Evolutionary conservation across 1,140 invertebrate species (phyloP).

Genomic region (Semibalanus balanoides): DNA sequence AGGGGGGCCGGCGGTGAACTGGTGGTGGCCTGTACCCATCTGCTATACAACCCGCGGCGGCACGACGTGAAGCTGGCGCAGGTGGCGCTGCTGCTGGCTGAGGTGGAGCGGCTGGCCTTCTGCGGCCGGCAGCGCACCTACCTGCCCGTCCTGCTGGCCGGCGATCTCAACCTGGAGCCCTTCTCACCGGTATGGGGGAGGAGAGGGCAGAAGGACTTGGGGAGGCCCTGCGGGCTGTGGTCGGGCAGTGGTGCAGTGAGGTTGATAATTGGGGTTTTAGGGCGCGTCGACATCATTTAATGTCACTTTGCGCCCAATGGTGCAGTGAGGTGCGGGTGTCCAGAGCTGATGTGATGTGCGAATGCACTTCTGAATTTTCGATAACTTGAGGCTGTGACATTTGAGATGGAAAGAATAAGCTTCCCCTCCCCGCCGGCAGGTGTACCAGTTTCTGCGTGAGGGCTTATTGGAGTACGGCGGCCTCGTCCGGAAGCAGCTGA

Average conservation of each 20-base stretch:
- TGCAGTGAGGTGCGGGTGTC: neutral
- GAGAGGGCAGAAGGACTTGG: neutral
- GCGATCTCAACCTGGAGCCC: conserved; percentile 75
- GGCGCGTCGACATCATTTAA: too few relatives aligned
- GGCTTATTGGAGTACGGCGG: conserved; percentile 45
- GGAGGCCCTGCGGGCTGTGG: neutral
- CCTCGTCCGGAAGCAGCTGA: conserved; percentile 24
- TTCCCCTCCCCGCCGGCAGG: conserved; percentile 24
- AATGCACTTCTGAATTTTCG: too few relatives aligned
- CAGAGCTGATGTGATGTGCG: neutral
- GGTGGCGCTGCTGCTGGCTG: conserved; percentile 53
- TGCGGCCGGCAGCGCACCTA: conserved; percentile 33
- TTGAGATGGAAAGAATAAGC: too few relatives aligned
- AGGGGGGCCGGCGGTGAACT: conserved; percentile 32
- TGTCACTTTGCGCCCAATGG: neutral
- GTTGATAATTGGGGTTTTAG: too few relatives aligned
- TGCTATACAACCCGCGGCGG: conserved; percentile 80
- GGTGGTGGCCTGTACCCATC: conserved; percentile 78
- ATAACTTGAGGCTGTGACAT: too few relatives aligned
- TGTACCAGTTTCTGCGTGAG: conserved; percentile 54
- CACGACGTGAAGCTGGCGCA: conserved; percentile 81
- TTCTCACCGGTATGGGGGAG: conserved; percentile 30
- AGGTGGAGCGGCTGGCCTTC: conserved; percentile 52
- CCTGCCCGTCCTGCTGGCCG: conserved; percentile 65
- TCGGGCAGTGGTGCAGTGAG: neutral